These are phyloP conservation scores for Calycopis cecrops DNA, from an alignment of 1,140 invertebrate genomes.

Conservation along the genomic window DNA sequence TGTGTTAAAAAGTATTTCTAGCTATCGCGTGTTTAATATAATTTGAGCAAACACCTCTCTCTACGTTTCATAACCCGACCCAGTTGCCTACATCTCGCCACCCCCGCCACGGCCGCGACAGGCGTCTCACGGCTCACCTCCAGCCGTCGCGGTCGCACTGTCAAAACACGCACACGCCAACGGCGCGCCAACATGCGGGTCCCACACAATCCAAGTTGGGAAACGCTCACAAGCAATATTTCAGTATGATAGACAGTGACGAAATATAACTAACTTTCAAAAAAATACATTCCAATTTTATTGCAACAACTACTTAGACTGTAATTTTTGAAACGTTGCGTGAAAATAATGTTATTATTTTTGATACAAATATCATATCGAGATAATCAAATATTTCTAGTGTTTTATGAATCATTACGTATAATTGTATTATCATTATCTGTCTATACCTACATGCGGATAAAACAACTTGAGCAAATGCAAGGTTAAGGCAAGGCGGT, in stretches of 20 bases:
- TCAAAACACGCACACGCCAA: neutral
- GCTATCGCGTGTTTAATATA: slow-evolving; percentile 6
- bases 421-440: no score
- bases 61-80: slow-evolving; percentile 46
- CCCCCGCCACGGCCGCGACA: slow-evolving; percentile 22
- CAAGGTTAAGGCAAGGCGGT: no score
- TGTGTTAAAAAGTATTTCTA: slow-evolving; percentile 2
- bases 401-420: no score
- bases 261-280: slow-evolving; percentile 22
- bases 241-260: slow-evolving; percentile 17
- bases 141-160: neutral
- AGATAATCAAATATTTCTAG: no score
- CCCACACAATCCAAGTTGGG: slow-evolving; percentile 13
- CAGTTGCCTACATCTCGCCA: slow-evolving; percentile 29
- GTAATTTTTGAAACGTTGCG: no score
- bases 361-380: no score
- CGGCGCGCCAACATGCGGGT: neutral
- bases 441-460: no score
- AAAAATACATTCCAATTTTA: slow-evolving; percentile 15
- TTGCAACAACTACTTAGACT: neutral
- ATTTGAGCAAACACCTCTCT: slow-evolving; percentile 32
- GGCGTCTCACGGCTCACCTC: slow-evolving; percentile 9
- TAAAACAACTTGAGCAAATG: no score
- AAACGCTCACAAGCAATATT: slow-evolving; percentile 14
- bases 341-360: no score